Evolutionary conservation across 1,140 invertebrate genomes (phyloP), one percentile per base, ranked within the genome.

Genomic region (Thalassaphorura encarpata): DNA sequence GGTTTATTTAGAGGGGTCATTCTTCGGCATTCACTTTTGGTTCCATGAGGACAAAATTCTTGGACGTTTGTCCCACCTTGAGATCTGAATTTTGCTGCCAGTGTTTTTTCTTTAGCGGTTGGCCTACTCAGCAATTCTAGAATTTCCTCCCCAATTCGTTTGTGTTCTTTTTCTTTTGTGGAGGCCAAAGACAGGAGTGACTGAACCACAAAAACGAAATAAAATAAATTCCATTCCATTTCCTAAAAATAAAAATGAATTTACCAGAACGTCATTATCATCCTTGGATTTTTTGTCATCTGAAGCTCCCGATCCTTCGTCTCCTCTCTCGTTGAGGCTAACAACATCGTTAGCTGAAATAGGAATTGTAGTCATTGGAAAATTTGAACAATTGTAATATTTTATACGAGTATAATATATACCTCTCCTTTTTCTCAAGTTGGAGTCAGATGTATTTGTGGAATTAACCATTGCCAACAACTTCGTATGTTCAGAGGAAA

Each of bases 21-120:
- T 76, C 76, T 87, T 0, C 81, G 76, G 70, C 94, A 98, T 68
- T 97, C 93, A 15, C 84, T 82, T 66, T 85, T 81, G 0, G 93
- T 97, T 23, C 92, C 93, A 72, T 93, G 89, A 6, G 88, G 87
- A 74, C 94, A 98, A 73, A 96, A 98, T 71, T 97, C 92, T 57
- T 78, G 70, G 8, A 65, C 63, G n/a, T 46, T 55, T 13, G 52
- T 71, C 73, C 82, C 92, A 67, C 91, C 91, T 77, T 94, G 89
- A 16, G 92, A 96, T 67, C 89, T 83, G 71, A 97, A 98, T 64
- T 90, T 82, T 73, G 97, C 91, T 16, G 91, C 87, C 19, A 97
- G 73, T 0, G 85, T 91, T 67, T 85, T 82, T 71, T 98, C 93
- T 75, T 97, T 97, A 1, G 91, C 92, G 2, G 92, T 96, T 21